Base-by-base conservation (phyloP, 2,113 vertebrate genomes). In the Odobenus rosmarus region DNA sequence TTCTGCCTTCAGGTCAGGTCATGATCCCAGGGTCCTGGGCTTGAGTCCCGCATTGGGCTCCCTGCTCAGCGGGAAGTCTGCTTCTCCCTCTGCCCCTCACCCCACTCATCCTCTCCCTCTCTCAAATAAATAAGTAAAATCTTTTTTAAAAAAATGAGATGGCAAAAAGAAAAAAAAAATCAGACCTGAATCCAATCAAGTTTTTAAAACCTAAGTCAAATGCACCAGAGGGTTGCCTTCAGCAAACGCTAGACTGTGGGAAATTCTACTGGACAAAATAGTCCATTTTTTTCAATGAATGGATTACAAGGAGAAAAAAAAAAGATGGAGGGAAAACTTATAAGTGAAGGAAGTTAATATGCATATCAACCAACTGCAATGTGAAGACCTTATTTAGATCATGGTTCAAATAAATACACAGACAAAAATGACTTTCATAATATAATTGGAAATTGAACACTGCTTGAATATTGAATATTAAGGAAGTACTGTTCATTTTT, bases 361-460 rank as follows among this genome's bases (percentile, higher is more conserved):
- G 33, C 21, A 36, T 77, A 49, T 77, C 53, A 77, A 53, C 21
- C n/a, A 92, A 16, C 6, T 86, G 24, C 28, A 83, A 26, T 71
- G 7, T 84, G 33, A 42, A 88, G 28, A 71, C 24, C 18, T 92
- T 59, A 76, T 95, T 57, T 95, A 71, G 36, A 62, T 79, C 9
- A 84, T 21, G 28, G 26, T 74, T 57, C 53, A 84, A 77, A 62
- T 88, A 95, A 88, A 77, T 84, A 69, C 21, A 84, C 6, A 71
- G n/a, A 92, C 36, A 93, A 84, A 71, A 79, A 80, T 72, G 16
- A 92, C 39, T 92, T 93, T 39, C 57, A 57, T 76, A 62, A 93
- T 16, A 84, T 46, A 59, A 61, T 57, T 84, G 36, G 8, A 89
- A 93, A 90, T 53, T 28, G 13, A 80, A 80, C 6, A 62, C 7